A percentile compares a stretch with the other conserved stretches of the same genome.
Evolutionary conservation across 2,888 invertebrate species (phyloP).

Genomic region (Frankliniella fusca): DNA sequence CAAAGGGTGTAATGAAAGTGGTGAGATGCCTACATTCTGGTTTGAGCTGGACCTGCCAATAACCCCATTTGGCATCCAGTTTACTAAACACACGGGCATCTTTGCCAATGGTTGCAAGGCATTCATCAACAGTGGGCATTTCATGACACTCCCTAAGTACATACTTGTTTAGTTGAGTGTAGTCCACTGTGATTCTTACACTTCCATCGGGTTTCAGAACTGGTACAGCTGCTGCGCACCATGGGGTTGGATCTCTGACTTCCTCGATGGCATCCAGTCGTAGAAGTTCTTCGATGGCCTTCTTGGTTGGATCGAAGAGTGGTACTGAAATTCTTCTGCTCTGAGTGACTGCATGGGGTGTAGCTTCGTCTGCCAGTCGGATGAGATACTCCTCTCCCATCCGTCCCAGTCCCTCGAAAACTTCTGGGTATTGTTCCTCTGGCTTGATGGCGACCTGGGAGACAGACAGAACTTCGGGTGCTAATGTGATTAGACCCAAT

Average conservation of each 20-base stretch:
- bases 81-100: too few relatives aligned
- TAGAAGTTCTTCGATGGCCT: background rate
- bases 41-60: too few relatives aligned
- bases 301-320: background rate
- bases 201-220: background rate
- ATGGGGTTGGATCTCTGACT: background rate
- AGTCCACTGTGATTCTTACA: too few relatives aligned
- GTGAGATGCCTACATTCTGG: conserved; percentile 15
- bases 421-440: background rate
- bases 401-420: background rate
- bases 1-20: too few relatives aligned
- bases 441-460: too few relatives aligned
- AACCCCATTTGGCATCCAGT: too few relatives aligned
- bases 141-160: background rate
- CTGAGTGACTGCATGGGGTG: background rate
- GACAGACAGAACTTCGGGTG: background rate
- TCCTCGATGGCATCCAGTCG: background rate
- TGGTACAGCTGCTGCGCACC: background rate
- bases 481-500: background rate
- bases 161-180: background rate
- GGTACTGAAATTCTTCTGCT: background rate
- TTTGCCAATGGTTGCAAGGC: too few relatives aligned
- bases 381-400: background rate
- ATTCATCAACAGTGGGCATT: too few relatives aligned
- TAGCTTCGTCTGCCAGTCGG: background rate